Conservation (phyloP, 2,888 invertebrate species). For the Epicampocera succincta region DNA sequence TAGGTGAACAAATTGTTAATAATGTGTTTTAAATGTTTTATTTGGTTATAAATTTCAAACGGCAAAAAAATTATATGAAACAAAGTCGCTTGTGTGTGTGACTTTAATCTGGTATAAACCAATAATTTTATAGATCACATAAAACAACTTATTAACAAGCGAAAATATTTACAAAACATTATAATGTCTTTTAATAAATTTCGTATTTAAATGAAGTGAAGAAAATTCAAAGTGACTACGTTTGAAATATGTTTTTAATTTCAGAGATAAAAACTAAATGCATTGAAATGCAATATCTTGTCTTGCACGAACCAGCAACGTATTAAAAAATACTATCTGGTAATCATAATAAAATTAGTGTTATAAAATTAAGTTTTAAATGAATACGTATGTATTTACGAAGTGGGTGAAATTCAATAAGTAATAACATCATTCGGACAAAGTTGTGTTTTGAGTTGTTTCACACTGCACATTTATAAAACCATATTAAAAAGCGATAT, state of each 20-base stretch:
- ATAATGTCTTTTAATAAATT: slow-evolving; percentile 4
- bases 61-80: slow-evolving; percentile 8
- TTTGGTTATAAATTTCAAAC: slow-evolving; percentile 50
- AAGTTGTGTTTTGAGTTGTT: not conserved
- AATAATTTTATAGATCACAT: slow-evolving; percentile 29
- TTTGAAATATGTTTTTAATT: slow-evolving; percentile 33
- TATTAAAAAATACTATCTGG: too few relatives aligned
- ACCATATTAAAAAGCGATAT: not conserved
- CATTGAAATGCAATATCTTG: too few relatives aligned
- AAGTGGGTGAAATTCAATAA: slow-evolving; percentile 23
- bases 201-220: slow-evolving; percentile 20
- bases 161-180: not conserved
- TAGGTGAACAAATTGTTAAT: slow-evolving; percentile 65
- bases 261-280: slow-evolving; percentile 30
- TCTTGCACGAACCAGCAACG: too few relatives aligned
- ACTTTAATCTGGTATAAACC: not conserved
- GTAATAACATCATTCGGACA: slow-evolving; percentile 10
- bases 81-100: slow-evolving; percentile 4
- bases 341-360: slow-evolving; percentile 40
- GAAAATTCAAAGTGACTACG: slow-evolving; percentile 22
- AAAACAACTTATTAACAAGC: slow-evolving; percentile 21
- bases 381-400: not conserved
- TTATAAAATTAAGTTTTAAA: slow-evolving; percentile 27
- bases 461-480: not conserved
- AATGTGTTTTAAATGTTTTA: slow-evolving; percentile 59